phyloP scores from a whole-genome alignment of 2,113 vertebrate genomes.

The Nycticorax nycticorax region DNA sequence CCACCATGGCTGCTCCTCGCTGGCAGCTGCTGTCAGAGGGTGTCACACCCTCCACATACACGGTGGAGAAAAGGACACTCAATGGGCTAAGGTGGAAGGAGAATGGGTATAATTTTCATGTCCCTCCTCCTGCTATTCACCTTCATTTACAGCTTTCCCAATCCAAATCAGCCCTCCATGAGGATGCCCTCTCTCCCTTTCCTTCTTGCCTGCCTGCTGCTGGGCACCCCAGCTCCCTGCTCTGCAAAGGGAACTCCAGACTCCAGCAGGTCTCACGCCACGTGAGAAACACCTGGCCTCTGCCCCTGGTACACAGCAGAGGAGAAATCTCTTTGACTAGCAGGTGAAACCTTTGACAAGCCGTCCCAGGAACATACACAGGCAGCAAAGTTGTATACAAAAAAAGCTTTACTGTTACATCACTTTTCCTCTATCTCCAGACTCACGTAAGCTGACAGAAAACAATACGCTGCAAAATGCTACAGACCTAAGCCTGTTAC shows the following conservation, averaged over 20 bases:
- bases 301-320: background rate
- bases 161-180: background rate
- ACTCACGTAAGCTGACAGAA: background rate
- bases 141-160: background rate
- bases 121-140: background rate
- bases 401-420: background rate
- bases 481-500: background rate
- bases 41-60: background rate
- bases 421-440: background rate
- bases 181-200: background rate
- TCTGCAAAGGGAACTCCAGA: background rate
- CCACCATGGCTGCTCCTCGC: background rate
- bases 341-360: background rate
- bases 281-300: background rate
- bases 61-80: background rate
- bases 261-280: background rate
- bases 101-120: background rate
- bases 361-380: background rate
- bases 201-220: background rate
- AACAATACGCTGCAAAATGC: background rate
- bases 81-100: background rate
- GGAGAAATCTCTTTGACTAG: background rate
- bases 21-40: background rate
- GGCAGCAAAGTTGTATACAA: background rate
- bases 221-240: background rate